Evolutionary conservation across 2,797 vertebrate species (phyloP).

Genomic region (Dallia pectoralis): DNA sequence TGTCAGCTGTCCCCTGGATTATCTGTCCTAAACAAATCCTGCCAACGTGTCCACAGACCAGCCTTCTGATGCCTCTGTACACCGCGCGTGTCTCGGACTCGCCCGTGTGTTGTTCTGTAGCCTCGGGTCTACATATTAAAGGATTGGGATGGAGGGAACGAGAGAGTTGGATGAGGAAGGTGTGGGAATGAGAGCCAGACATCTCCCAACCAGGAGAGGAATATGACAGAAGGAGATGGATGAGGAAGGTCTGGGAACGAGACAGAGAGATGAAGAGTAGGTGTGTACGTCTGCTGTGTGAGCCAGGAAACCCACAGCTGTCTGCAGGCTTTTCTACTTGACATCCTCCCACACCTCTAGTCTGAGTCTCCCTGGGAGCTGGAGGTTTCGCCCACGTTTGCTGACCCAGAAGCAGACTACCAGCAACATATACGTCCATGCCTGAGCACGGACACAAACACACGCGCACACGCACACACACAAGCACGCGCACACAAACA

Average conservation of each 20-base stretch:
- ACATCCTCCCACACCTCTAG: constrained; percentile 18
- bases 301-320: constrained; percentile 38
- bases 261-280: not conserved
- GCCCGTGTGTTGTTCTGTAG: constrained; percentile 2
- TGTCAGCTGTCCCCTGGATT: not conserved
- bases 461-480: not conserved
- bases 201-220: not conserved
- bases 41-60: constrained; percentile 50
- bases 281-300: constrained; percentile 27
- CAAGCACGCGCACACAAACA: no score
- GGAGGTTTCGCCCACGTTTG: not conserved
- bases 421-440: no score
- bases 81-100: constrained; percentile 32
- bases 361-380: not conserved
- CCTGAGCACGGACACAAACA: no score
- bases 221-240: not conserved
- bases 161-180: no score
- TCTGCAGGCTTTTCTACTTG: constrained; percentile 30
- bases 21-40: not conserved
- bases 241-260: constrained; percentile 12
- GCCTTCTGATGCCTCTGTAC: constrained; percentile 49
- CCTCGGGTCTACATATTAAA: not conserved
- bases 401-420: not conserved
- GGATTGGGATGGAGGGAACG: not conserved
- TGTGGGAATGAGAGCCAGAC: not conserved